These are phyloP conservation scores for Onychomys torridus DNA, from an alignment of 2,797 vertebrate genomes.

Conservation along the genomic window DNA sequence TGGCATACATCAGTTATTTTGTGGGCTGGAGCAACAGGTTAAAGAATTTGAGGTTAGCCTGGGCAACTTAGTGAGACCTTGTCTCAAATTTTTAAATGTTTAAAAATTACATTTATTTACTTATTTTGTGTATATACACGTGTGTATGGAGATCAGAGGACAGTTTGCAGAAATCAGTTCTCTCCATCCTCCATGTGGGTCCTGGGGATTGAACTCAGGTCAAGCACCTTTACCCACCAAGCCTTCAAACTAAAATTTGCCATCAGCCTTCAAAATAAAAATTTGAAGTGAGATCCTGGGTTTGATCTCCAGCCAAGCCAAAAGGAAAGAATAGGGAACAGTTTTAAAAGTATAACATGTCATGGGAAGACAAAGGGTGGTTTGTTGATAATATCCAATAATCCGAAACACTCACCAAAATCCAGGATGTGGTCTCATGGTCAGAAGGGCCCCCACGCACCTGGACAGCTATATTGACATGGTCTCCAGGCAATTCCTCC, in stretches of 20 bases:
- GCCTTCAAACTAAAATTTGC: not conserved
- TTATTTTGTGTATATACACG: not conserved
- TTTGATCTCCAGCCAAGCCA: not conserved
- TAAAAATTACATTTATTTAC: not conserved
- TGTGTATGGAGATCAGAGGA: not conserved
- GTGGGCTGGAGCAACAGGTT: not conserved
- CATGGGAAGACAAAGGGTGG: not conserved
- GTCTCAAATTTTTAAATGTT: not conserved
- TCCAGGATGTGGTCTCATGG: constrained; percentile 86
- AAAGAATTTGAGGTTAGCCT: not conserved
- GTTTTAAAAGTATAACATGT: not conserved
- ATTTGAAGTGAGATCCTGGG: not conserved
- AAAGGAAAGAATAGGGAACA: not conserved
- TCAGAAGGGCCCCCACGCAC: constrained; percentile 86
- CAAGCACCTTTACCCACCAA: not conserved
- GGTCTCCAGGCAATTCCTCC: constrained; percentile 86
- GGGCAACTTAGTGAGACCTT: not conserved
- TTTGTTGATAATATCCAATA: not conserved
- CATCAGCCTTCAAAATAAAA: not conserved
- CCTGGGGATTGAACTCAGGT: not conserved
- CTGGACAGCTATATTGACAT: constrained; percentile 85
- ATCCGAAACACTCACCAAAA: constrained; percentile 83
- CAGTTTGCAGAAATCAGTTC: not conserved
- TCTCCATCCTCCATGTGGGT: not conserved
- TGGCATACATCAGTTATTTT: not conserved